These are phyloP conservation scores for Cryptomyrus ogoouensis DNA, from an alignment of 2,113 vertebrate species.

Conservation along the genomic window DNA sequence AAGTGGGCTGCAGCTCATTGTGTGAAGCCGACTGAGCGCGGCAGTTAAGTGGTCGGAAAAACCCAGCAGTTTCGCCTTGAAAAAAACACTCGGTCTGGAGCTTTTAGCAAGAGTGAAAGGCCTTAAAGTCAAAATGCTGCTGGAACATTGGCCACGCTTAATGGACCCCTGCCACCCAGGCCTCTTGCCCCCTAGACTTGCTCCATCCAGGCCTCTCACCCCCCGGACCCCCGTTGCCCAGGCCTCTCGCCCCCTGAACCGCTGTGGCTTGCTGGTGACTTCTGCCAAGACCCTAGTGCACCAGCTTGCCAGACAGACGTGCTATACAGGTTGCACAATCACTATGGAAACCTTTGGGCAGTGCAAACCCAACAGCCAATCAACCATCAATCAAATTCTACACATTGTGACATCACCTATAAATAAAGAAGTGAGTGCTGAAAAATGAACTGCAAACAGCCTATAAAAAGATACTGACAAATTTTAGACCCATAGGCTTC, in stretches of 20 bases:
- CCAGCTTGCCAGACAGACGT: not conserved
- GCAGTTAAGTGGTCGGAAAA: conserved; percentile 5
- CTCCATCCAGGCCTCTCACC: not conserved
- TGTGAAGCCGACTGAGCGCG: not conserved
- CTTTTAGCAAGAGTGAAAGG: not conserved
- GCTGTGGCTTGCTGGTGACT: not conserved
- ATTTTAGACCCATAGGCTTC: not conserved
- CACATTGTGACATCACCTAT: not conserved
- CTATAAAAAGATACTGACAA: not conserved
- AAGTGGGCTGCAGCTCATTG: not conserved
- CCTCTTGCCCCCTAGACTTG: not conserved
- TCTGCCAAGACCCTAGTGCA: not conserved
- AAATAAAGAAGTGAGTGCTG: not conserved
- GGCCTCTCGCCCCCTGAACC: not conserved
- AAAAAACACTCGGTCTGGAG: not conserved
- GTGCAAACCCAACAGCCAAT: not conserved
- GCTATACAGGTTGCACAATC: not conserved
- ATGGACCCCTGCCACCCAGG: not conserved
- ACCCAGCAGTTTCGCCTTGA: not conserved
- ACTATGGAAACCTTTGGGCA: not conserved
- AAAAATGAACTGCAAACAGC: not conserved
- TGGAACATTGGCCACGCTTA: not conserved
- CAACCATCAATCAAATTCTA: not conserved
- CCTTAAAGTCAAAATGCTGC: not conserved
- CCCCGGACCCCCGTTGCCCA: not conserved